Evolutionary conservation across 1,140 invertebrate genomes (phyloP).

Genomic region (Drosophila parvula): DNA sequence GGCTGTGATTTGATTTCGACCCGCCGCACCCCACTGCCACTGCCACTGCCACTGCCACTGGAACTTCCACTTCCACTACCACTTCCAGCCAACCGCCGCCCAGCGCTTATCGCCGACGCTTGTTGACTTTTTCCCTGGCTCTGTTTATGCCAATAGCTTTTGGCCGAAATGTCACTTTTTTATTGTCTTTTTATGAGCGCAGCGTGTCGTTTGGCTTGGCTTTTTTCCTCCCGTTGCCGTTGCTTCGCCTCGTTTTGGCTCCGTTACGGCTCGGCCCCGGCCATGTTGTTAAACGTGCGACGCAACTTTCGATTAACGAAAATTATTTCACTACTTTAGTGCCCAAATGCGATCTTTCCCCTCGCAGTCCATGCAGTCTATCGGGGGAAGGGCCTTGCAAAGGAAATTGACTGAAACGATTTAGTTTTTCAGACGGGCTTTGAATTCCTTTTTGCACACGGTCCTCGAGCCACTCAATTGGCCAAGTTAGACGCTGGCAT

Average conservation of each 20-base stretch:
- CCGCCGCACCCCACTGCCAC: constrained; percentile 21
- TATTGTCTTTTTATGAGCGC: constrained; percentile 79
- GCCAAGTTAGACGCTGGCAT: constrained; percentile 50
- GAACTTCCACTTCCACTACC: constrained; percentile 4
- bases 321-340: constrained; percentile 82
- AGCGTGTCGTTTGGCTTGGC: constrained; percentile 68
- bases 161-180: constrained; percentile 81
- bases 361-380: background rate
- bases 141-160: constrained; percentile 66
- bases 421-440: constrained; percentile 63
- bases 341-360: constrained; percentile 36
- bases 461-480: constrained; percentile 41
- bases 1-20: constrained; percentile 70
- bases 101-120: constrained; percentile 23
- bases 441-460: constrained; percentile 59
- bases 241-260: constrained; percentile 25
- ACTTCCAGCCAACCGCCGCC: constrained; percentile 5
- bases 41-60: background rate
- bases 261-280: constrained; percentile 21
- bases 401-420: constrained; percentile 48
- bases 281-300: constrained; percentile 72
- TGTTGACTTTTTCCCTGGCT: constrained; percentile 38
- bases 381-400: background rate
- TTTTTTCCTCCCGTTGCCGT: constrained; percentile 45
- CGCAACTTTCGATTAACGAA: constrained; percentile 80